Base-by-base conservation (phyloP, 2,888 invertebrate species). In the Ennomos quercinarius region DNA sequence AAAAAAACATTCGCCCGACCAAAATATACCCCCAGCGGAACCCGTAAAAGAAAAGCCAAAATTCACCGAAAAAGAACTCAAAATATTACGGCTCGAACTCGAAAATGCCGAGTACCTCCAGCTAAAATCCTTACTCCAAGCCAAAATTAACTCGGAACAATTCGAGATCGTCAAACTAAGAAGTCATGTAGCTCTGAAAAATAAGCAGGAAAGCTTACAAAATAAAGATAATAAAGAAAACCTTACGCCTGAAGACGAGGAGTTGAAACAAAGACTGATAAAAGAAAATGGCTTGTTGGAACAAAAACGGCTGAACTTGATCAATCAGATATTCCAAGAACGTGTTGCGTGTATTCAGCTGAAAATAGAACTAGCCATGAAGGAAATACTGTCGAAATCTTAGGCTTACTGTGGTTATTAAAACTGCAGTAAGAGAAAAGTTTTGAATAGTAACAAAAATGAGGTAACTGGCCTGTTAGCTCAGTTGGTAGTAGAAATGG, bases 251-350 rank as follows among this genome's bases (percentile, higher is more conserved):
- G 89, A 90, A 51, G 91, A 93, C 61, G 83, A 83, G 48, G 92
- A 93, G 51, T 70, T 92, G 56, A 83, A 75, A 60, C 89, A 88
- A 72, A 87, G 78, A 74, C 76, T 89, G 67, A 76, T 94, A 10
- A 94, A 94, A 65, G 96, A 96, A 75, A 96, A 96, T 75, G 93
- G 94, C 10, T 75, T 95, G 67, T 83, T 96, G 17, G 95, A 96
- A 84, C 93, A 95, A 80, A 96, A 95, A 80, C 94, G 95, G 81
- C 90, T 93, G 73, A 94, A 93, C 68, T 84, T 96, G 47, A 94
- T 95, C 49, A 94, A 94, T 69, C 95, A 95, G 76, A 95, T 96
- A 68, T 95, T 95, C 74, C 95, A 95, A 78, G 96, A 96, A 73
- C 93, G 95, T 68, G 95, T 95, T 48, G 95, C 95, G 13, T 95